Evolutionary conservation across 2,888 invertebrate species (phyloP).

Genomic region (Ormyrus pomaceus): DNA sequence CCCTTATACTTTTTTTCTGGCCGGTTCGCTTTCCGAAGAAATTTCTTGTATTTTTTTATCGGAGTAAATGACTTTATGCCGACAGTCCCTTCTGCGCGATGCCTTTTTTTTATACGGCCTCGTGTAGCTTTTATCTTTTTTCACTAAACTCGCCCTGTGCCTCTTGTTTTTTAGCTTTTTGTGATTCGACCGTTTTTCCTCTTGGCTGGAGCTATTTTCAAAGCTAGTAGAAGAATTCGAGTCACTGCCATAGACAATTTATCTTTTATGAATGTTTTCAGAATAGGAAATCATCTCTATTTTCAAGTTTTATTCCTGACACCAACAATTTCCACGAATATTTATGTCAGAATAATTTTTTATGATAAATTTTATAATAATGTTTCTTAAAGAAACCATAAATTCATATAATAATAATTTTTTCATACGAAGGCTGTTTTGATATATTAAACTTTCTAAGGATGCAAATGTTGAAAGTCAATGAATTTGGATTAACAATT

Average conservation of each 20-base stretch:
- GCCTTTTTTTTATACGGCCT: neutral
- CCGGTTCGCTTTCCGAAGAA: slow-evolving; percentile 16
- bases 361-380: too few species aligned
- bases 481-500: too few species aligned
- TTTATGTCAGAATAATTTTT: too few species aligned
- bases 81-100: slow-evolving; percentile 8
- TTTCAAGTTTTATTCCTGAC: neutral
- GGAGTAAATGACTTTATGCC: slow-evolving; percentile 47
- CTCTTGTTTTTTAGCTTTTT: slow-evolving; percentile 18
- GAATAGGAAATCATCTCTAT: slow-evolving; percentile 16
- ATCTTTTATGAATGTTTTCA: slow-evolving; percentile 27
- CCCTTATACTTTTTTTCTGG: neutral
- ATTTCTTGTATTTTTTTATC: slow-evolving; percentile 41
- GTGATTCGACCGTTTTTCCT: slow-evolving; percentile 39
- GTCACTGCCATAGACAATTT: slow-evolving; percentile 14
- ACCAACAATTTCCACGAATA: neutral
- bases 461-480: too few species aligned
- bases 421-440: too few species aligned
- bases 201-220: slow-evolving; percentile 29
- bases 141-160: neutral
- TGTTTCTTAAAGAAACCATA: too few species aligned
- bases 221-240: neutral
- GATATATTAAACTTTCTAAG: too few species aligned
- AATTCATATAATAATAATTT: too few species aligned
- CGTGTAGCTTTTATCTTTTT: slow-evolving; percentile 19